A percentile compares a stretch with the other conserved stretches of the same genome.
Conservation (phyloP, 2,888 invertebrate species). For the Synanthedon tipuliformis region DNA sequence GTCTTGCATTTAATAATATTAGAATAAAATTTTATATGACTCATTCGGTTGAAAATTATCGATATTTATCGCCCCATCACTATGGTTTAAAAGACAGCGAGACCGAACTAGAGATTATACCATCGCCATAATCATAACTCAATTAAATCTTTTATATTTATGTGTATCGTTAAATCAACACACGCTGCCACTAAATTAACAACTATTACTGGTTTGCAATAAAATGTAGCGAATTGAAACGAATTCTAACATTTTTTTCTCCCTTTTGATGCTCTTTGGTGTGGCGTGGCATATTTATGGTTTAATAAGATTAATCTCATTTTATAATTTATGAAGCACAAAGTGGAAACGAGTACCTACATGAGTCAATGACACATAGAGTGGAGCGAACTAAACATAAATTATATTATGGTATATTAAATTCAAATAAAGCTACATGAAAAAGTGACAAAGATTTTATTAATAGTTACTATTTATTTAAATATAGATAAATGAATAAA, state of each 20-base stretch:
- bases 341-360: too few species aligned
- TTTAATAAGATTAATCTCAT: neutral
- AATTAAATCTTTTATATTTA: slow-evolving; percentile 67
- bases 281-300: neutral
- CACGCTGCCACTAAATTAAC: slow-evolving; percentile 34
- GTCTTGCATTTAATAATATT: too few species aligned
- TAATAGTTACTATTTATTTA: too few species aligned
- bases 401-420: too few species aligned
- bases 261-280: neutral
- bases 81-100: neutral
- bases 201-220: slow-evolving; percentile 12
- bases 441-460: too few species aligned
- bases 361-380: too few species aligned
- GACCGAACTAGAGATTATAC: slow-evolving; percentile 49
- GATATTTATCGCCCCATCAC: neutral
- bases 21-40: too few species aligned
- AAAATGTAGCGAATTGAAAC: neutral
- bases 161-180: slow-evolving; percentile 49
- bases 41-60: neutral
- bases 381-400: too few species aligned
- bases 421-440: too few species aligned
- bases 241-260: neutral
- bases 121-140: slow-evolving; percentile 61
- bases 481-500: too few species aligned
- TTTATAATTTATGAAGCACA: neutral